A percentile compares a stretch with the other conserved stretches of the same genome.
Evolutionary conservation across 1,140 invertebrate genomes (phyloP).

Genomic region (Arion vulgaris): DNA sequence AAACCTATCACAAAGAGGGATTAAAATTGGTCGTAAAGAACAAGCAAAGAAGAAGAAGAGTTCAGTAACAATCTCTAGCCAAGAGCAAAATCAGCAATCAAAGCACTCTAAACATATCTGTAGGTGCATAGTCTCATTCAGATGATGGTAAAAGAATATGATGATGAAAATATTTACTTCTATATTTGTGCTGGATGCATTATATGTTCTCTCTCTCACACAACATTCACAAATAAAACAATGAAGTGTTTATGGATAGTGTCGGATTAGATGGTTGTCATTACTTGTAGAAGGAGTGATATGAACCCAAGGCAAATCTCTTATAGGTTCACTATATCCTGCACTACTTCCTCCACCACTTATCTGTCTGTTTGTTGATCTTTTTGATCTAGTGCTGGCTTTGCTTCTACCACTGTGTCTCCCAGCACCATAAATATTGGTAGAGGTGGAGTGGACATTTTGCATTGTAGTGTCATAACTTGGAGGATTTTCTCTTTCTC

Average conservation of each 20-base stretch:
- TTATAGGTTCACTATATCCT: slow-evolving; percentile 40
- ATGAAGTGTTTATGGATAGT: slow-evolving; percentile 22
- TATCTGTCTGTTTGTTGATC: slow-evolving; percentile 41
- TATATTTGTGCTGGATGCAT: no score
- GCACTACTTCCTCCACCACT: slow-evolving; percentile 47
- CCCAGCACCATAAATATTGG: slow-evolving; percentile 57
- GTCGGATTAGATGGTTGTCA: slow-evolving; percentile 37
- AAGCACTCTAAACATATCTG: no score
- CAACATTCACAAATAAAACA: no score
- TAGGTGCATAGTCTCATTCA: no score
- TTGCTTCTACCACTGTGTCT: slow-evolving; percentile 65
- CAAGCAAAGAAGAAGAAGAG: no score
- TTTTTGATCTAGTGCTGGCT: slow-evolving; percentile 55
- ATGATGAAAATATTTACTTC: no score
- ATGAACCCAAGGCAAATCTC: slow-evolving; percentile 66
- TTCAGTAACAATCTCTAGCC: no score
- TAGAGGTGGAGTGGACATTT: slow-evolving; percentile 47
- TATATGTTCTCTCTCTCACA: no score
- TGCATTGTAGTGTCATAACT: slow-evolving; percentile 67
- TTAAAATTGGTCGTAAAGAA: no score
- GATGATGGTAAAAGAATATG: no score
- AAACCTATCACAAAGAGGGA: no score
- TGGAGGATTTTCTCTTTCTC: slow-evolving; percentile 59
- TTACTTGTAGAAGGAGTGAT: slow-evolving; percentile 58
- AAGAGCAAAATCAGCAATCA: no score